Evolutionary conservation across 2,113 vertebrate genomes (phyloP).

Genomic region (Anhinga anhinga): DNA sequence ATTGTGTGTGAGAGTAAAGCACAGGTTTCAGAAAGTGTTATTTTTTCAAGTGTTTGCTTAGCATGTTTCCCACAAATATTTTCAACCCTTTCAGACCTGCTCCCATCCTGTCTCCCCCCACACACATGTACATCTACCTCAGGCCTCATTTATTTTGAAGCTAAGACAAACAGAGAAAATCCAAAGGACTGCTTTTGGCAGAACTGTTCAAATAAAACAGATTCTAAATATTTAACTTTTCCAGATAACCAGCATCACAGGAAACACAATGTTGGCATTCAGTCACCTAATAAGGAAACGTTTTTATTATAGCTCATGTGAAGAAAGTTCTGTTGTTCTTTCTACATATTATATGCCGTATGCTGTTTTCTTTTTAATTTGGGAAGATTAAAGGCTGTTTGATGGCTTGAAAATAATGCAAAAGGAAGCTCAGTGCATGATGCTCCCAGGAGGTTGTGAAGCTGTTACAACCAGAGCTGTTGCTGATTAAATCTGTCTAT

Average conservation of each 20-base stretch:
- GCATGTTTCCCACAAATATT: not conserved
- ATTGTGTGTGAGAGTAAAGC: not conserved
- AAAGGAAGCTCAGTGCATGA: not conserved
- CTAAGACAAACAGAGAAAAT: not conserved
- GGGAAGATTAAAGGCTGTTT: not conserved
- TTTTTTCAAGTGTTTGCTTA: not conserved
- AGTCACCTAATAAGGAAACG: slow-evolving; percentile 61
- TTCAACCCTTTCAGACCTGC: not conserved
- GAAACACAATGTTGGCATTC: not conserved
- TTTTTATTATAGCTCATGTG: slow-evolving; percentile 6
- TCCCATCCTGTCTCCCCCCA: not conserved
- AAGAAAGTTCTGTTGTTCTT: slow-evolving; percentile 53
- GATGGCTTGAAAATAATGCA: not conserved
- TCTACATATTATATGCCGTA: not conserved
- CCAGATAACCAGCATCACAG: slow-evolving; percentile 6
- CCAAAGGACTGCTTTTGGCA: not conserved
- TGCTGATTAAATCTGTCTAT: slow-evolving; percentile 18
- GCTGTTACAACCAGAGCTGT: not conserved
- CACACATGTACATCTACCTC: not conserved
- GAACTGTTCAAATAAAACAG: slow-evolving; percentile 11
- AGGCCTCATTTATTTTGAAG: not conserved
- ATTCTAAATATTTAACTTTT: slow-evolving; percentile 69
- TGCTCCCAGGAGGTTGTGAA: not conserved
- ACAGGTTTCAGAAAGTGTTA: not conserved
- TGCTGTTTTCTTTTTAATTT: not conserved